Evolutionary conservation across 2,888 invertebrate species (phyloP).

Genomic region (Acanthoscelides obtectus): DNA sequence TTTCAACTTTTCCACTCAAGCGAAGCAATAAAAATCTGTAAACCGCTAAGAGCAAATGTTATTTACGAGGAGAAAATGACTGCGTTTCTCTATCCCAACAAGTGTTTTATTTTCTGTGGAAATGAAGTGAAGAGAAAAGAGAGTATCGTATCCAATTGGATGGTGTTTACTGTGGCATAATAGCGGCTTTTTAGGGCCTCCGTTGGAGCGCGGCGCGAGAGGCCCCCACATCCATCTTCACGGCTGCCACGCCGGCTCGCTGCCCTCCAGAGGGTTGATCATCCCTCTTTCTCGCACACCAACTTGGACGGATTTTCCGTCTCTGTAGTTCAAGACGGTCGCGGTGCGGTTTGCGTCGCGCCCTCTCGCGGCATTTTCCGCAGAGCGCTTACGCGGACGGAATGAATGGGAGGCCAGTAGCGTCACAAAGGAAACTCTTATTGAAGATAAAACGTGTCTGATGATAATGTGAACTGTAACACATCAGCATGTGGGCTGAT

Average conservation of each 20-base stretch:
- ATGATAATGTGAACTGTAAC: no score
- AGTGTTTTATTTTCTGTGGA: conserved; percentile 6
- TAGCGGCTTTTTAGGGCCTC: conserved; percentile 34
- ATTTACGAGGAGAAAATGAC: background rate
- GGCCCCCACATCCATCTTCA: conserved; percentile 35
- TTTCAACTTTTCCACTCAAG: no score
- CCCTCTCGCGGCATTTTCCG: background rate
- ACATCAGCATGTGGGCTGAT: no score
- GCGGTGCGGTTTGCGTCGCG: background rate
- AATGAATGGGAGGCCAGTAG: background rate
- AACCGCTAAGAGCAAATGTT: no score
- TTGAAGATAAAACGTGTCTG: no score
- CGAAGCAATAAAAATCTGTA: no score
- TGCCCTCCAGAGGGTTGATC: conserved; percentile 7
- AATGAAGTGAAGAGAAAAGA: no score
- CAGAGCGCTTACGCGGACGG: background rate
- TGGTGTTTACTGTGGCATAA: conserved; percentile 43
- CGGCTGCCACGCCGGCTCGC: conserved; percentile 29
- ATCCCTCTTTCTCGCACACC: background rate
- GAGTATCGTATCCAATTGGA: conserved; percentile 43
- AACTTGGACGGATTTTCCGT: background rate
- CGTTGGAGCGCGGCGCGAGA: conserved; percentile 34
- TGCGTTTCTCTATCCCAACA: background rate
- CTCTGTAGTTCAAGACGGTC: background rate
- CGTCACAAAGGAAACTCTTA: no score